Percentiles rank a stretch among this genome's conserved stretches.
These are phyloP conservation scores for Neotoma lepida DNA, from an alignment of 2,113 vertebrate species.

Conservation along the genomic window DNA sequence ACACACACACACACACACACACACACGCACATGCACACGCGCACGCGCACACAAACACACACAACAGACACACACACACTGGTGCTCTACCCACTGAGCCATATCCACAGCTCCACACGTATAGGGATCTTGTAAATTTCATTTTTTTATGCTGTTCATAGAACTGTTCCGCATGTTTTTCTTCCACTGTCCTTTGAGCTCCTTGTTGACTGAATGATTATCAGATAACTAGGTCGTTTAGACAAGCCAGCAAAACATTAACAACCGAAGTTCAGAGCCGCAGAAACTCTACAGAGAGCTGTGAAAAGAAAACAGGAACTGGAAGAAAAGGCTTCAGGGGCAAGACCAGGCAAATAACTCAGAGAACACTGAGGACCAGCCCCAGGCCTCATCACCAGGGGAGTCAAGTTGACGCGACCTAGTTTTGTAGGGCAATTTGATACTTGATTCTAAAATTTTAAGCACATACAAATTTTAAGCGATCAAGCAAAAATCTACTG, in stretches of 20 bases:
- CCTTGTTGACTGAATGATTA: neutral
- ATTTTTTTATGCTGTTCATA: neutral
- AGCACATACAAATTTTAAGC: neutral
- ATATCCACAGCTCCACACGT: neutral
- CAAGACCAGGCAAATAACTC: conserved; percentile 54
- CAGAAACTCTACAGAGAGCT: conserved; percentile 25
- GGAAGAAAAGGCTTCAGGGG: neutral
- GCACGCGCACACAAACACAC: too few species aligned
- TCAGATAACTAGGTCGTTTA: conserved; percentile 40
- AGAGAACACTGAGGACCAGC: neutral
- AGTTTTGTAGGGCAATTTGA: neutral
- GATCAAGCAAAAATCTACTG: neutral
- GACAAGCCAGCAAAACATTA: neutral
- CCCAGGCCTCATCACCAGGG: neutral
- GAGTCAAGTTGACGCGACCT: neutral
- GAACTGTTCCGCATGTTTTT: neutral
- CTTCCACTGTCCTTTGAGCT: neutral
- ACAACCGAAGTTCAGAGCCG: neutral
- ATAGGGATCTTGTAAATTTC: neutral
- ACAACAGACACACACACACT: neutral
- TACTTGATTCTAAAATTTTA: neutral
- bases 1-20: neutral
- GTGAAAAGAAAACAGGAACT: conserved; percentile 24
- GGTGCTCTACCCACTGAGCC: neutral
- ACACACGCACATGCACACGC: neutral